Conservation (phyloP, 2,113 vertebrate genomes). For the Psilopsiagon aurifrons region DNA sequence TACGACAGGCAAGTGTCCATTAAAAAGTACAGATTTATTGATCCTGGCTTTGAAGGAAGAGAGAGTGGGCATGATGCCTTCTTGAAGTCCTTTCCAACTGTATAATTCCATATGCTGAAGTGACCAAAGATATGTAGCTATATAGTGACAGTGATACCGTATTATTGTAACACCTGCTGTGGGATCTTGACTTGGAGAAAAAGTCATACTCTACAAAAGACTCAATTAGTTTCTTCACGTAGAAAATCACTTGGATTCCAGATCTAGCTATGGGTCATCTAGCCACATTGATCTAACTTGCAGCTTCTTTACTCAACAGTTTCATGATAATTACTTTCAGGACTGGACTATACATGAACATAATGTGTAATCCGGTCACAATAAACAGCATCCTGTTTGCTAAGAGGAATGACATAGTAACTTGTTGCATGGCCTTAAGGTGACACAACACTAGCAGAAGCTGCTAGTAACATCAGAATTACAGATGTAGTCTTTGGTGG, state of each 20-base stretch:
- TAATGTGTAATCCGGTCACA: neutral
- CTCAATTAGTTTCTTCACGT: neutral
- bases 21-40: neutral
- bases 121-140: rapidly evolving
- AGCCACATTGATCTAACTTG: neutral
- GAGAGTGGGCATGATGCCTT: rapidly evolving
- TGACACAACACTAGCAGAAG: neutral
- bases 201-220: neutral
- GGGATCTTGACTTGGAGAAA: neutral
- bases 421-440: neutral
- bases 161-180: neutral
- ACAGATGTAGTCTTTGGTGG: neutral
- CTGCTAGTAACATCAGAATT: neutral
- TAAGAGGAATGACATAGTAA: neutral
- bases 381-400: neutral
- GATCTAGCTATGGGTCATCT: neutral
- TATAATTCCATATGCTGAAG: neutral
- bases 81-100: neutral
- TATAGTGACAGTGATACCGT: neutral
- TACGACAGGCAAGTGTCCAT: neutral
- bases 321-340: neutral
- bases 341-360: neutral
- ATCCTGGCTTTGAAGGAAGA: neutral
- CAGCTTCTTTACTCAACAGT: neutral
- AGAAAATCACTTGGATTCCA: neutral